phyloP scores from a whole-genome alignment of 2,888 invertebrate genomes.

The Lydus trimaculatus region DNA sequence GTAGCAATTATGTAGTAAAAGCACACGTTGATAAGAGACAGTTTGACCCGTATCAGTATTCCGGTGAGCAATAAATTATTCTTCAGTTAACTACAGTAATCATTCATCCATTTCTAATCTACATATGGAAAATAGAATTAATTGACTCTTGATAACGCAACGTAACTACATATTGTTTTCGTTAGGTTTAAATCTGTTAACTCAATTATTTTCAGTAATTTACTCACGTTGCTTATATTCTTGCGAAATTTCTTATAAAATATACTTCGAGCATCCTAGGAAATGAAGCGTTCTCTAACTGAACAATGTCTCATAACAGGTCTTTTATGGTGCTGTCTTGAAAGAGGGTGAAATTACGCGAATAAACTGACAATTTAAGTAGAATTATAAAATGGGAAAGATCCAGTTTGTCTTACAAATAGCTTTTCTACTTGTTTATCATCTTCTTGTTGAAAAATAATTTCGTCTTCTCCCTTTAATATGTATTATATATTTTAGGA shows the following conservation, averaged over 20 bases:
- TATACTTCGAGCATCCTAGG: background rate
- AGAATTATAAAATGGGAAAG: background rate
- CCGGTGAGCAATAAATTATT: background rate
- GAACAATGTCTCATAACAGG: background rate
- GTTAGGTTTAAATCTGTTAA: background rate
- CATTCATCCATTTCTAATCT: background rate
- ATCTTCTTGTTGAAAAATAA: too few relatives aligned
- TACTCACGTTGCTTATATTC: background rate
- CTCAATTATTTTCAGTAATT: background rate
- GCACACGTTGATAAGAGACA: background rate
- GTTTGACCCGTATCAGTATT: background rate
- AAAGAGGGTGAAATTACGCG: background rate
- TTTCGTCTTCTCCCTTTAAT: too few relatives aligned
- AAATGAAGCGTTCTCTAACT: background rate
- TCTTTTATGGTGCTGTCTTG: background rate
- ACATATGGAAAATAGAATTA: too few relatives aligned
- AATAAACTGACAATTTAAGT: slow-evolving; percentile 1
- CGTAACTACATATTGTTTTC: too few relatives aligned
- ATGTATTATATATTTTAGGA: slow-evolving; percentile 71
- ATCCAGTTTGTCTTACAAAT: background rate
- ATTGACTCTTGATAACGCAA: too few relatives aligned
- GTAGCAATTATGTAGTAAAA: too few relatives aligned
- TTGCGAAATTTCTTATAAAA: background rate
- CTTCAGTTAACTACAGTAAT: background rate
- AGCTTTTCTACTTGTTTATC: too few relatives aligned